Conservation (phyloP, 1,140 invertebrate species). For the Leguminivora glycinivorella region DNA sequence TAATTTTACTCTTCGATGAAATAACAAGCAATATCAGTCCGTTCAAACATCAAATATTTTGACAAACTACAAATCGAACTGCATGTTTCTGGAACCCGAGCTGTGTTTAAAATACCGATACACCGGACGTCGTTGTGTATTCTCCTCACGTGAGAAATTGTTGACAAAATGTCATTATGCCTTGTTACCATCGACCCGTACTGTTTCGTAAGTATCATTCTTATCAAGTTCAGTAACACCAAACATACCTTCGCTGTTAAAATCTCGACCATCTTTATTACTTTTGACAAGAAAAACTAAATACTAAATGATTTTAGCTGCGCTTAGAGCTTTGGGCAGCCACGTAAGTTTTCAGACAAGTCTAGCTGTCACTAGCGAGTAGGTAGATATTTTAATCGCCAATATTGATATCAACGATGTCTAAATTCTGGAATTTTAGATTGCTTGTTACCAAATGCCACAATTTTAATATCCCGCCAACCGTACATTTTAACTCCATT, state of each 20-base stretch:
- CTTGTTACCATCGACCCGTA: conserved; percentile 17
- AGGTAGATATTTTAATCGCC: too few species aligned
- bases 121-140: conserved; percentile 44
- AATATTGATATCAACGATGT: too few species aligned
- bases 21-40: background rate
- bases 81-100: conserved; percentile 21
- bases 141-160: conserved; percentile 36
- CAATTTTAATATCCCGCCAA: too few species aligned
- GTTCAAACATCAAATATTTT: conserved; percentile 7
- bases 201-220: conserved; percentile 9
- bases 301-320: background rate
- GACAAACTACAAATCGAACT: background rate
- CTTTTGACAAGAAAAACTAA: background rate
- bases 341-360: background rate
- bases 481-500: too few species aligned
- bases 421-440: too few species aligned
- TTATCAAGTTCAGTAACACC: background rate
- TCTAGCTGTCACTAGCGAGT: background rate
- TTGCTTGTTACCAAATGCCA: too few species aligned
- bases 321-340: background rate
- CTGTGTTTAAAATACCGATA: conserved; percentile 35
- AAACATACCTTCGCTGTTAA: background rate
- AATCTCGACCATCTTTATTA: background rate
- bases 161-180: conserved; percentile 43
- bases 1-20: background rate